These are phyloP conservation scores for Ornithoptera priamus DNA, from an alignment of 2,888 invertebrate species.

Conservation along the genomic window DNA sequence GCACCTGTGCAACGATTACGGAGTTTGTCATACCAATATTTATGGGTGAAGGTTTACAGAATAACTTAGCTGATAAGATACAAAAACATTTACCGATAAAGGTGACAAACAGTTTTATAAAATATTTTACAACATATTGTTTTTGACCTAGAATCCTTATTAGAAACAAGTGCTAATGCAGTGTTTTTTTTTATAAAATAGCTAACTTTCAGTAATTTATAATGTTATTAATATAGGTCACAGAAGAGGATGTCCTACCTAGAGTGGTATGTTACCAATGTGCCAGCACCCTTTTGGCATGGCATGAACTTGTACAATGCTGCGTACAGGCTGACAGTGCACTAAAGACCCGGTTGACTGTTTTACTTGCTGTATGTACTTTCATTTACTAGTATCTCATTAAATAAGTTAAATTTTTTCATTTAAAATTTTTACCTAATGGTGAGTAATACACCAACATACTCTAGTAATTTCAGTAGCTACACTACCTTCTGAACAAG, in stretches of 20 bases:
- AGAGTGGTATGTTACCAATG: constrained; percentile 83
- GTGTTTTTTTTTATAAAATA: not conserved
- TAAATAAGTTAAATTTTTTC: no score
- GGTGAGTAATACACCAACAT: no score
- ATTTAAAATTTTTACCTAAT: no score
- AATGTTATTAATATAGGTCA: constrained; percentile 56
- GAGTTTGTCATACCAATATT: constrained; percentile 82
- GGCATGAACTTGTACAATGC: constrained; percentile 81
- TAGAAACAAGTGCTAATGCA: not conserved
- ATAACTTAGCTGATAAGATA: constrained; percentile 82
- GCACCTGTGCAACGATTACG: constrained; percentile 77
- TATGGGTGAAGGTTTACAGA: constrained; percentile 80
- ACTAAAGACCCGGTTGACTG: constrained; percentile 39
- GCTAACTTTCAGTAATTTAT: not conserved
- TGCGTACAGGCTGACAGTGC: constrained; percentile 78
- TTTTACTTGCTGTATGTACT: constrained; percentile 15
- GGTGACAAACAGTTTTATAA: constrained; percentile 54
- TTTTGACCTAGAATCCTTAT: not conserved
- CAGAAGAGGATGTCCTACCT: constrained; percentile 76
- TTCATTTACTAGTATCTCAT: not conserved
- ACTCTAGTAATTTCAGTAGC: no score
- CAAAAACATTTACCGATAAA: constrained; percentile 82
- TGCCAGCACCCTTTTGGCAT: constrained; percentile 81
- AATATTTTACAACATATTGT: not conserved
- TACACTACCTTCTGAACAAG: no score